These are phyloP conservation scores for Cancer borealis DNA, from an alignment of 2,888 invertebrate species.

Conservation along the genomic window DNA sequence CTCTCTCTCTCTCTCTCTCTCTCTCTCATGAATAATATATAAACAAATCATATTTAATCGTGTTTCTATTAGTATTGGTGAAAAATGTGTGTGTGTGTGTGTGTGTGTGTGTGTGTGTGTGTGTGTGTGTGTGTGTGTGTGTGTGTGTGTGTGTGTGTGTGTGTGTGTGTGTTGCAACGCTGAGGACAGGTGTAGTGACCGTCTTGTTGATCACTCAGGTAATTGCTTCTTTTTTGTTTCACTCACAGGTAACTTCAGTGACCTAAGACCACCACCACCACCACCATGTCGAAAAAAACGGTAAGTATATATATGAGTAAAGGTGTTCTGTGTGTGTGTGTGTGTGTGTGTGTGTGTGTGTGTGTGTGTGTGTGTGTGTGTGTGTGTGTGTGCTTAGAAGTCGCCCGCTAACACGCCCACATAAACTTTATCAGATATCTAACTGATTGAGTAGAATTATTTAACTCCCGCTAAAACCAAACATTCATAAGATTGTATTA, in stretches of 20 bases:
- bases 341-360: background rate
- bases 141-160: constrained; percentile 48
- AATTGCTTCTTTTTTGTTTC: background rate
- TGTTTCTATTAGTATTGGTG: background rate
- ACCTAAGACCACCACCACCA: background rate
- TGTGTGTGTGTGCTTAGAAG: background rate
- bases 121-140: constrained; percentile 54
- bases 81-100: background rate
- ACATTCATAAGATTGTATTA: too few species aligned
- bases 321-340: background rate
- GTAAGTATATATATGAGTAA: background rate
- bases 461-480: background rate
- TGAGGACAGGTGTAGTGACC: background rate
- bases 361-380: background rate
- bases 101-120: constrained; percentile 53
- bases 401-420: background rate
- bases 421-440: background rate
- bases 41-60: too few species aligned
- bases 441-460: background rate
- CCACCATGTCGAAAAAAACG: constrained; percentile 26
- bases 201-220: background rate
- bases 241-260: background rate
- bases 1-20: too few species aligned
- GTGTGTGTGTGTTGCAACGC: constrained; percentile 4
- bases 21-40: too few species aligned